Base-by-base conservation (phyloP, 2,888 invertebrate genomes). In the Pseudolycoriella hygida region DNA sequence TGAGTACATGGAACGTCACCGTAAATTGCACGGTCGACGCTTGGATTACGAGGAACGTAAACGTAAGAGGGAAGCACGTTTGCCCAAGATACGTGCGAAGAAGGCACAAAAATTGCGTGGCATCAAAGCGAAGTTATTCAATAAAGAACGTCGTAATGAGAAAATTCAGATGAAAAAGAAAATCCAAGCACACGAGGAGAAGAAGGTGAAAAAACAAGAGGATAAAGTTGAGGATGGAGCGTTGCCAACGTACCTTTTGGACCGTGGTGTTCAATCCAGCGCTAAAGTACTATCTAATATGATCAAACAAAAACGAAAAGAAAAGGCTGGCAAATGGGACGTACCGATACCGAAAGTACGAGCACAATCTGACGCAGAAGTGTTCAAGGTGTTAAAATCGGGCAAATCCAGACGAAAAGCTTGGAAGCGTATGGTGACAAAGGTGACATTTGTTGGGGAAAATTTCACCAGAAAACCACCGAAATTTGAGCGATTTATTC, bases 351-450 rank as follows among this genome's bases (percentile, higher is more conserved):
- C 98, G 0, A 97, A 97, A 76, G 97, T 99, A 0, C 76, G 84
- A 56, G 94, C 94, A 1, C 90, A 97, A 55, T 86, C 93, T 2
- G 97, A 98, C 57, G 81, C 90, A 0, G 98, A 98, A 68, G 96
- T 97, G 0, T 93, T 98, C 60, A 90, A 81, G 71, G 86, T 94
- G 0, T 63, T 97, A 0, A 83, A 80, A 57, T 80, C 85, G 3
- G 97, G 97, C 32, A 97, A 96, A 67, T 72, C 89, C 0, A 88
- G 81, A 60, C 70, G 93, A 46, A 98, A 98, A 68, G 90, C 89
- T 0, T 98, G 98, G 98, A 99, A 98, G 60, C 72, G 98, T 47
- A 96, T 98, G 94, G 96, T 98, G 0, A 98, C 97, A 0, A 99
- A 97, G 72, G 93, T 93, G 0, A 89, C 89, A 42, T 99, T 77